Percentiles rank a stretch among this genome's conserved stretches.
phyloP scores from a whole-genome alignment of 2,888 invertebrate genomes.

The Volucella zonaria region DNA sequence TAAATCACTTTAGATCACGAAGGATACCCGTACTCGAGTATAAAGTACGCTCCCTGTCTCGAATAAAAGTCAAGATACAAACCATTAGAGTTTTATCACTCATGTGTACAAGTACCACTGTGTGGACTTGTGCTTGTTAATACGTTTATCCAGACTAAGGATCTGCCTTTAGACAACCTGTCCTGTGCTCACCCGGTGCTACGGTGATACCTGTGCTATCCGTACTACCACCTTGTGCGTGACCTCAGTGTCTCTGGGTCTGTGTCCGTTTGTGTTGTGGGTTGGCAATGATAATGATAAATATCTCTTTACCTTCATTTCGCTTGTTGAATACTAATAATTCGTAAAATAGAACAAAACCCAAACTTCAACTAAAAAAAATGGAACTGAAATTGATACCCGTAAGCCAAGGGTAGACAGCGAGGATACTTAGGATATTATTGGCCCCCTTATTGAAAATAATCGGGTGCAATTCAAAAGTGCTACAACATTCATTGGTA shows the following conservation, averaged over 20 bases:
- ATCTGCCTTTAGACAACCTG: conserved; percentile 44
- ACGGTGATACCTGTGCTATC: background rate
- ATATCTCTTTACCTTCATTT: conserved; percentile 53
- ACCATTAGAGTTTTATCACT: conserved; percentile 52
- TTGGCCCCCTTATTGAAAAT: background rate
- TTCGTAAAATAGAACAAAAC: conserved; percentile 45
- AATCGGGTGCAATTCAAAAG: conserved; percentile 68
- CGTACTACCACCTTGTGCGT: too few relatives aligned
- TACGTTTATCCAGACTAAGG: conserved; percentile 38
- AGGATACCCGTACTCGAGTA: conserved; percentile 51
- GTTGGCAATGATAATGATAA: conserved; percentile 41
- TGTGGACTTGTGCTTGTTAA: conserved; percentile 26
- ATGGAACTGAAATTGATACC: too few relatives aligned
- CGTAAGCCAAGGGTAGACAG: too few relatives aligned
- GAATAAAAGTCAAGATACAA: conserved; percentile 64
- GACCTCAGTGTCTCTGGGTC: too few relatives aligned
- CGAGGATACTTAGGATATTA: too few relatives aligned
- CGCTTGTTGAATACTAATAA: conserved; percentile 73
- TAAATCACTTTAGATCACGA: conserved; percentile 49
- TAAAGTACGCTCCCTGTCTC: conserved; percentile 44
- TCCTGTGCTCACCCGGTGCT: conserved; percentile 20
- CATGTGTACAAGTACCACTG: background rate
- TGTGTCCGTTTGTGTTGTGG: too few relatives aligned
- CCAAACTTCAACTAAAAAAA: background rate
- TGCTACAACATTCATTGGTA: conserved; percentile 41